phyloP scores from a whole-genome alignment of 2,888 invertebrate species.

The Brachycybe producta region DNA sequence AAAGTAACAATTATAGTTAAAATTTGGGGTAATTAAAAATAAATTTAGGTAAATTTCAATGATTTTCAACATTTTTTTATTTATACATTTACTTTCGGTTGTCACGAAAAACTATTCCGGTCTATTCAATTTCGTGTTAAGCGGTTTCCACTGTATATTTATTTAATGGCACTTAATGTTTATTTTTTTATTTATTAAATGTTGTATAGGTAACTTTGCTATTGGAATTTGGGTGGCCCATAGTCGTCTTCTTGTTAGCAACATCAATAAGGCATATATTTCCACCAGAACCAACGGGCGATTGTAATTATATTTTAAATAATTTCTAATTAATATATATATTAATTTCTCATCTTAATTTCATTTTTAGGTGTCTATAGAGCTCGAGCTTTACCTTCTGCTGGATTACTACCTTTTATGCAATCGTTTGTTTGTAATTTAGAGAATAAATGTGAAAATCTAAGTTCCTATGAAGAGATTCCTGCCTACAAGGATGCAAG shows the following conservation, averaged over 20 bases:
- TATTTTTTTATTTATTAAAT: no score
- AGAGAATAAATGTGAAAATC: conserved; percentile 12
- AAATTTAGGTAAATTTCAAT: no score
- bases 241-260: conserved; percentile 28
- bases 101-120: no score
- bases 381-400: conserved; percentile 34
- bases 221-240: conserved; percentile 30
- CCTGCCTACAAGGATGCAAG: conserved; percentile 12
- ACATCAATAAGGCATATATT: conserved; percentile 25
- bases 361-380: conserved; percentile 28
- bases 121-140: no score
- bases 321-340: not conserved
- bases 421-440: conserved; percentile 31
- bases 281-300: conserved; percentile 26
- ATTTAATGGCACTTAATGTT: no score
- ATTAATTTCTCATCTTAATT: conserved; percentile 3
- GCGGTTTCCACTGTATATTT: no score
- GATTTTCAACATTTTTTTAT: no score
- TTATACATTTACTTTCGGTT: no score
- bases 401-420: conserved; percentile 36
- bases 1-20: no score
- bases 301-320: conserved; percentile 30
- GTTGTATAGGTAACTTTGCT: conserved; percentile 28
- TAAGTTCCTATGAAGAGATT: conserved; percentile 18
- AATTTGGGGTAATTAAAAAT: no score